Evolutionary conservation across 2,113 vertebrate genomes (phyloP).

Genomic region (Alethe castanea): DNA sequence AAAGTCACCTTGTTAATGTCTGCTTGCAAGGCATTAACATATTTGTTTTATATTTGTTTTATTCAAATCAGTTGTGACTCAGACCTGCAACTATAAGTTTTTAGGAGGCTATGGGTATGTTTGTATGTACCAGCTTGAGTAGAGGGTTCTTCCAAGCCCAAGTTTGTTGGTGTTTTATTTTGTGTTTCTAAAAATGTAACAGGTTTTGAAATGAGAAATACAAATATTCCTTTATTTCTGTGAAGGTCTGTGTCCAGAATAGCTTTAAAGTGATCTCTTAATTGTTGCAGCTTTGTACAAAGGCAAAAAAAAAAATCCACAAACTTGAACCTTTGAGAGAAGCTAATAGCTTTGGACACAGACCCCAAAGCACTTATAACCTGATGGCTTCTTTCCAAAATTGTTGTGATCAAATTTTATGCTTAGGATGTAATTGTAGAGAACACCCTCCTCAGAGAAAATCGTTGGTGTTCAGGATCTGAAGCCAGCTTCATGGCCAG

Average conservation of each 20-base stretch:
- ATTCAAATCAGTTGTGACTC: background rate
- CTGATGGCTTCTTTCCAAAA: background rate
- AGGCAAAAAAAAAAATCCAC: background rate
- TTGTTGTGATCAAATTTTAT: fast-evolving
- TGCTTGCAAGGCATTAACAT: background rate
- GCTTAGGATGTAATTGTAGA: background rate
- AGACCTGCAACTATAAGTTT: background rate
- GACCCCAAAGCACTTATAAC: background rate
- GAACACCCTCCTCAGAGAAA: fast-evolving
- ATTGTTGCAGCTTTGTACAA: background rate
- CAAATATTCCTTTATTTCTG: background rate
- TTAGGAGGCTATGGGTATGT: background rate
- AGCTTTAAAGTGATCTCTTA: background rate
- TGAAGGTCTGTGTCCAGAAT: background rate
- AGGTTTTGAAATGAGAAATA: background rate
- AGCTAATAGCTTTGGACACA: background rate
- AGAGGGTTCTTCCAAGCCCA: background rate
- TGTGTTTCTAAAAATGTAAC: background rate
- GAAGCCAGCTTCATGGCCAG: background rate
- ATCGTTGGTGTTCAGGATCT: background rate
- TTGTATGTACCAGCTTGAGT: background rate
- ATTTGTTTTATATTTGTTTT: background rate
- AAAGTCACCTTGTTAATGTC: background rate
- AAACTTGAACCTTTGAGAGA: background rate
- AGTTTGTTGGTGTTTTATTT: background rate